Evolutionary conservation across 37 sponge, comb jelly and placozoan species (phyloP), one percentile per base, ranked within the genome.

Genomic region (Geodia barretti): DNA sequence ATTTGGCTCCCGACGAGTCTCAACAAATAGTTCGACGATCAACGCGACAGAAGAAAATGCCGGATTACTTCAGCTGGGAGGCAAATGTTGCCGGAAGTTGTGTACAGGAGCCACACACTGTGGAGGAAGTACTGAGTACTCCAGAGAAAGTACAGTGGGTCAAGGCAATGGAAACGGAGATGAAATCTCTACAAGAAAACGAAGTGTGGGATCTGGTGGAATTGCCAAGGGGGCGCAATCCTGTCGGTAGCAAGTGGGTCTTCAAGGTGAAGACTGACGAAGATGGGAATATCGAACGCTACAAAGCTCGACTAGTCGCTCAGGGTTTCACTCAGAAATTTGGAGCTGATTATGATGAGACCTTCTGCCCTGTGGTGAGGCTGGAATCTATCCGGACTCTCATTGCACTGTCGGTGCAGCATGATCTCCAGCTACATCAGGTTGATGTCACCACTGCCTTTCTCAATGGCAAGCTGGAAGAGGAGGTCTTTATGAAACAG

Each of bases 211-310:
- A 83, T 23, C 74, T 89, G 37, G 90, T 89, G 11, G 76, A 83
- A 33, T 75, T 79, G 24, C 83, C 79, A 33, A 9, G 38, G 23
- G 79, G 39, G 28, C 67, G 80, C 8, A 74, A 83, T 37, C 65
- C 76, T 31, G 79, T 89, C 20, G 90, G 90, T 0, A 83, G 90
- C 60, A 89, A 84, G 41, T 89, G 90, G 84, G 84, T 89, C 26
- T 89, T 84, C 54, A 84, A 78, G 41, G 43, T 36, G 39, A 84
- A 89, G 39, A 41, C 54, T 21, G 66, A 68, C 62, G 78, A 71
- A 62, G 79, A 88, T 83, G 84, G 89, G 21, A 31, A 25, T 21
- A 60, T 83, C 38, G 89, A 82, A 62, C 54, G 89, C 8, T 88
- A 54, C 70, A 88, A 90, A 59, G 75, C 81, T 35, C 31, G 81